Percentiles rank a stretch among this genome's conserved stretches.
Conservation (phyloP, 2,888 invertebrate species). For the Petrophora chlorosata region DNA sequence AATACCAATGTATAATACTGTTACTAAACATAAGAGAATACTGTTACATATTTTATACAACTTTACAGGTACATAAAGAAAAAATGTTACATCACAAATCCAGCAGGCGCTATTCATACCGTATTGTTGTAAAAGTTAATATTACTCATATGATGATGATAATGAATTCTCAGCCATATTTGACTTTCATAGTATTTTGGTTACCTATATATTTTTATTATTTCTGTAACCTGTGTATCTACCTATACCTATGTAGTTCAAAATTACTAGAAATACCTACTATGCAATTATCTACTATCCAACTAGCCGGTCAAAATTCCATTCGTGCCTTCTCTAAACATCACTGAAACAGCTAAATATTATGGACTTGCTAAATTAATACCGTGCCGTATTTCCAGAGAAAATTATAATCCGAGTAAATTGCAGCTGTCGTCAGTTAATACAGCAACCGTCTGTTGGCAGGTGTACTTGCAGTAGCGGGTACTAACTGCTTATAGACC, state of each 20-base stretch:
- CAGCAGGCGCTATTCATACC: no score
- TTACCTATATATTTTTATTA: no score
- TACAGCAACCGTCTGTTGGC: conserved; percentile 27
- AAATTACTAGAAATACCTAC: not conserved
- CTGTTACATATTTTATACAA: no score
- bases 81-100: no score
- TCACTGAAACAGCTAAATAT: not conserved
- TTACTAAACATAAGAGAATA: no score
- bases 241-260: not conserved
- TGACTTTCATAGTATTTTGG: no score
- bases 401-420: conserved; percentile 9
- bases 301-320: not conserved
- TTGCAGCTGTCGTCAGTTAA: conserved; percentile 29
- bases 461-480: conserved; percentile 26
- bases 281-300: not conserved
- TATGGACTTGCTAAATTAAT: not conserved
- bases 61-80: no score
- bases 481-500: conserved; percentile 20
- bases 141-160: no score
- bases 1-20: no score
- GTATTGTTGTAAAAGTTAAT: no score
- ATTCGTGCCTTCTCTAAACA: not conserved
- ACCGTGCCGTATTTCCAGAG: not conserved
- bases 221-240: no score
- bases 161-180: no score